Evolutionary conservation across 1,140 invertebrate genomes (phyloP).

Genomic region (Sitophilus oryzae): DNA sequence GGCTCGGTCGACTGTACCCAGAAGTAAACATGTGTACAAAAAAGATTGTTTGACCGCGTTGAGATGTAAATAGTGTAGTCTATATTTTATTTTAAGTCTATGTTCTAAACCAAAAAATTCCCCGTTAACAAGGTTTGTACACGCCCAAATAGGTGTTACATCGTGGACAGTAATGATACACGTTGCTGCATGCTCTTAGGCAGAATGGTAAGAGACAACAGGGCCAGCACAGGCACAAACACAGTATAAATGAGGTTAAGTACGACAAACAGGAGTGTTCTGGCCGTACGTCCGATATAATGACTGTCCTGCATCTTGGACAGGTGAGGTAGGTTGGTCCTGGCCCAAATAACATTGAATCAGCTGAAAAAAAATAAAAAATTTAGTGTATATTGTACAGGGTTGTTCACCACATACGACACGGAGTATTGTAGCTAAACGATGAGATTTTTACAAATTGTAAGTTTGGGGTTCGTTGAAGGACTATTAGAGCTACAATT

Average conservation of each 20-base stretch:
- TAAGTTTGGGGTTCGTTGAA: too few relatives aligned
- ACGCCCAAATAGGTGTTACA: constrained; percentile 44
- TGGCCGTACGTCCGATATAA: constrained; percentile 38
- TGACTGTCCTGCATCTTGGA: constrained; percentile 39
- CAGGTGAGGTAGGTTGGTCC: constrained; percentile 41
- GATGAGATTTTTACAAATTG: too few relatives aligned
- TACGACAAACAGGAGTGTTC: constrained; percentile 39
- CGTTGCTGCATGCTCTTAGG: constrained; percentile 43
- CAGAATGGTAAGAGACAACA: constrained; percentile 48
- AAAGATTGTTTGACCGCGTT: too few relatives aligned
- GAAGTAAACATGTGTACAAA: too few relatives aligned
- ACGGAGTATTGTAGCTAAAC: too few relatives aligned
- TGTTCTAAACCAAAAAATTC: too few relatives aligned
- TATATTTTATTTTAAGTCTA: too few relatives aligned
- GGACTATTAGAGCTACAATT: too few relatives aligned
- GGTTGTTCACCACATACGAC: too few relatives aligned
- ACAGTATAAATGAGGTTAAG: constrained; percentile 38
- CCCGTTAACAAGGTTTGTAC: constrained; percentile 42
- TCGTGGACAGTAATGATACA: constrained; percentile 45
- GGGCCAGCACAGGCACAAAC: constrained; percentile 44
- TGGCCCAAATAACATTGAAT: constrained; percentile 35
- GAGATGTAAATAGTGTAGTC: too few relatives aligned
- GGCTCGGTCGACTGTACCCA: too few relatives aligned
- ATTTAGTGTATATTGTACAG: too few relatives aligned
- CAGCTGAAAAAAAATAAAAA: constrained; percentile 26